Evolutionary conservation across 2,888 invertebrate genomes (phyloP), one percentile per base, ranked within the genome.

Genomic region (Oligia fasciuncula): DNA sequence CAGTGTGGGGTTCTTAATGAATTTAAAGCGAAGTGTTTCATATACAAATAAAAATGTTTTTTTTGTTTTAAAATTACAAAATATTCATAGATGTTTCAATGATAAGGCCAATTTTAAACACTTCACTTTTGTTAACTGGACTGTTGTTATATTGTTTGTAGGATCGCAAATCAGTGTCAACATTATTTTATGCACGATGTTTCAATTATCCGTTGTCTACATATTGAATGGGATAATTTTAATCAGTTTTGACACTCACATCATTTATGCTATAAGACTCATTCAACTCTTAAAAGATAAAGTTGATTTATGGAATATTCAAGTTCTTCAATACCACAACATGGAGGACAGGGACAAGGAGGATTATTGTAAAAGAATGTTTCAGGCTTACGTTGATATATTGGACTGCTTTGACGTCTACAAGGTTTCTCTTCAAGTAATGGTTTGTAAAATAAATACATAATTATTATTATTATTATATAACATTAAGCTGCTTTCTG

Each of bases 261-360:
- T 85, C 0, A 8, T 85, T 35, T 75, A 85, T 54, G 63, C 72
- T 2, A 60, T 72, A 0, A 63, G 76, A 35, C 66, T 82, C 4
- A 80, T 77, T 13, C 67, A 72, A 0, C 4, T 82, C 4, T 68
- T 85, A 14, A 74, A 69, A 68, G 14, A 73, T 67, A 85, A 82
- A 73, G 43, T 82, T 17, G 29, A 62, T 46, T 40, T 82, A 23
- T 86, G 85, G 85, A 85, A 81, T 54, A 67, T n/a, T 65, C 43
- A 62, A 65, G 68, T 40, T 51, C 14, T 70, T 29, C 54, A 49
- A 14, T 51, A 29, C 3, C 19, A 8, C 40, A n/a, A 2, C 0
- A 67, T 67, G 51, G 14, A 6, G 0, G 35, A 13, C 8, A 46
- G n/a, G n/a, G 9, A 43, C 17, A 8, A 19, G 8, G 19, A 54